Evolutionary conservation across 2,113 vertebrate genomes (phyloP), one percentile per base, ranked within the genome.

Genomic region (Galemys pyrenaicus): DNA sequence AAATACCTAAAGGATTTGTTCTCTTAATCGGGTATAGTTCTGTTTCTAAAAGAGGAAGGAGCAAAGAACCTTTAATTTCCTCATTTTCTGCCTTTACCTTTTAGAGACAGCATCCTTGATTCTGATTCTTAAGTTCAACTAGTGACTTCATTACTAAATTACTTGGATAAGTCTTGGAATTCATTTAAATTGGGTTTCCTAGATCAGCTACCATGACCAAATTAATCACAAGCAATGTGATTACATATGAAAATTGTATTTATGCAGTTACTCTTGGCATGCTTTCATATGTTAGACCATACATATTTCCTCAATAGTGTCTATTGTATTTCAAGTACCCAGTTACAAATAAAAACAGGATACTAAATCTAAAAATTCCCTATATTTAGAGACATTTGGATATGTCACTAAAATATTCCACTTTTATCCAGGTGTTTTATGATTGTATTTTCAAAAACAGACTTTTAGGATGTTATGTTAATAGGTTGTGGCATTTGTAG

Each of bases 291-390:
- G 54, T 67, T 75, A 92, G 88, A 9, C 88, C 86, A 74, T 74
- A 95, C 91, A 79, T 92, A 94, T 89, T 87, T 81, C 44, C 80
- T 67, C 94, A 82, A 85, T 15, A 87, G 37, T 86, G 56, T 84
- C 58, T 89, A 90, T 17, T 92, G 32, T 64, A 75, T 85, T 93
- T 83, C 62, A 83, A 32, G 17, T 78, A 70, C 49, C 49, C 41
- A 81, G 22, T 91, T 94, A 94, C 65, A 94, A 95, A 96, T 93
- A 75, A 88, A 96, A 97, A 93, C 84, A 94, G 68, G 77, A 86
- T 89, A 80, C 83, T 96, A 95, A 96, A 67, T 75, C 58, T 88
- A 89, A 13, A 91, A 74, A 94, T 83, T 83, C 87, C 84, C 87
- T 65, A 96, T 94, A 64, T 84, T 86, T 92, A 37, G 46, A 92